phyloP scores from a whole-genome alignment of 2,797 vertebrate species.

The Sebastes goodei region DNA sequence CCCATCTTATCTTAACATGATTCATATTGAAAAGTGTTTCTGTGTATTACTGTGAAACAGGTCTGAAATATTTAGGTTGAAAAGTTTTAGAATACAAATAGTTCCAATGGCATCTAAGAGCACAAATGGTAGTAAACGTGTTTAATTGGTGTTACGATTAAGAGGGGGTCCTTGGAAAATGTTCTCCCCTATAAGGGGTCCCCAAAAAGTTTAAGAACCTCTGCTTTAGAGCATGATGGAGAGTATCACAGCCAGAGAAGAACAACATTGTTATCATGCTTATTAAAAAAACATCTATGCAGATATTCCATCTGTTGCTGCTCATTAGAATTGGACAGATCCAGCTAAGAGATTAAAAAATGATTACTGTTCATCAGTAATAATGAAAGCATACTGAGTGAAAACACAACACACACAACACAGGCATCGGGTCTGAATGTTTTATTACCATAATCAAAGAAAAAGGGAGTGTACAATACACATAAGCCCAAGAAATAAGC shows the following conservation, averaged over 20 bases:
- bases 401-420: conserved; percentile 53
- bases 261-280: conserved; percentile 45
- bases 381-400: conserved; percentile 51
- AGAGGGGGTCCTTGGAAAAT: too few species aligned
- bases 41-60: too few species aligned
- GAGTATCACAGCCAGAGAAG: conserved; percentile 37
- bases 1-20: too few species aligned
- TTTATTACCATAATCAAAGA: conserved; percentile 68
- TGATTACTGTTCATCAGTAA: conserved; percentile 67
- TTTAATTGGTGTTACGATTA: too few species aligned
- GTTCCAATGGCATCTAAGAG: too few species aligned
- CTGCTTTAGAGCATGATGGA: conserved; percentile 18
- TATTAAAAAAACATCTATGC: conserved; percentile 68
- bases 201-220: too few species aligned
- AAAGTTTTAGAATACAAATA: too few species aligned
- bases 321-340: conserved; percentile 63
- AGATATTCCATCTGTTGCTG: conserved; percentile 68
- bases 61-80: too few species aligned
- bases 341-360: conserved; percentile 62
- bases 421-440: conserved; percentile 36
- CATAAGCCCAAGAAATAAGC: conserved; percentile 47
- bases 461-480: conserved; percentile 35
- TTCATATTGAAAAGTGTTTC: too few species aligned
- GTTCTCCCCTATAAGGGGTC: too few species aligned
- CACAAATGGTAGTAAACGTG: too few species aligned